Percentiles rank a stretch among this genome's conserved stretches.
Conservation (phyloP, 1,140 invertebrate genomes). For the Drosophila tristis region DNA sequence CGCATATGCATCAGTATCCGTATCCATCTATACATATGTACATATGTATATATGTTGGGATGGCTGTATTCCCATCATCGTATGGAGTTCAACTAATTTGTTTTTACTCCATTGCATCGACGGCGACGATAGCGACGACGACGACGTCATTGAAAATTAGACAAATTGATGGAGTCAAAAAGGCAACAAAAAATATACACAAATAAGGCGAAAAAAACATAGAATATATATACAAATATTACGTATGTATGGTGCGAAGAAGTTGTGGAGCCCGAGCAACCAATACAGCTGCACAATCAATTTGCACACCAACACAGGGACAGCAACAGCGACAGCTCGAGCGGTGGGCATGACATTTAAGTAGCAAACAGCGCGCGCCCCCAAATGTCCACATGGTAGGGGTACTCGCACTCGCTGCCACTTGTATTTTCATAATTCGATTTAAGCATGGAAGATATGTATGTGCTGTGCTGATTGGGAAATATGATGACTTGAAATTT, state of each 20-base stretch:
- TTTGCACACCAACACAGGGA: constrained; percentile 49
- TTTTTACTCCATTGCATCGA: constrained; percentile 65
- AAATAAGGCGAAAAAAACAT: constrained; percentile 39
- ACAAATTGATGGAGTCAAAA: constrained; percentile 77
- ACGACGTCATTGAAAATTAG: constrained; percentile 81
- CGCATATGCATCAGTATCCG: constrained; percentile 15
- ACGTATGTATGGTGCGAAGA: constrained; percentile 30
- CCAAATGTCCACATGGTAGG: constrained; percentile 37
- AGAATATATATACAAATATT: constrained; percentile 37
- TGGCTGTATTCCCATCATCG: constrained; percentile 39
- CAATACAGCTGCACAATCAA: constrained; percentile 59
- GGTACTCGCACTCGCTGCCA: constrained; percentile 1
- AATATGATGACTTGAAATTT: too few species aligned
- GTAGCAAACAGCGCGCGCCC: constrained; percentile 56
- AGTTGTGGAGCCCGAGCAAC: constrained; percentile 25
- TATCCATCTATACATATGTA: constrained; percentile 2
- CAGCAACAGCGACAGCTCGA: not conserved
- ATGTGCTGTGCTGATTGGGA: too few species aligned
- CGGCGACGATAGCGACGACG: constrained; percentile 14
- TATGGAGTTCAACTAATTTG: constrained; percentile 70
- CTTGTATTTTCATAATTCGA: not conserved
- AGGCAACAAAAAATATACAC: constrained; percentile 42
- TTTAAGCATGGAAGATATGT: not conserved
- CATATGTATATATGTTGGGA: constrained; percentile 2
- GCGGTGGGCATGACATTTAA: constrained; percentile 64